These are phyloP conservation scores for Brachirus orientalis DNA, from an alignment of 2,113 vertebrate species.

Conservation along the genomic window DNA sequence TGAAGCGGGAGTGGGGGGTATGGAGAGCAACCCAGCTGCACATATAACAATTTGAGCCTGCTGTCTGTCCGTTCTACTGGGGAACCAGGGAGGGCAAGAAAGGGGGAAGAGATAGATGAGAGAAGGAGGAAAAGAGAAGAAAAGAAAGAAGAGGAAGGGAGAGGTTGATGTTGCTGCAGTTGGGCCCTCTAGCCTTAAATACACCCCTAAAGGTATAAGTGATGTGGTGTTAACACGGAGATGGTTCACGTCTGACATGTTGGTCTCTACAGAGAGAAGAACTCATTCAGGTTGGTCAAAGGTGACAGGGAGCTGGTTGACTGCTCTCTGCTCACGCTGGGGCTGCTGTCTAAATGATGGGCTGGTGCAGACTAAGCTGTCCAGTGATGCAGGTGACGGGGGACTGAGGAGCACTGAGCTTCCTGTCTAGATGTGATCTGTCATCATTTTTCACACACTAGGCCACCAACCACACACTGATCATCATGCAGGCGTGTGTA, in stretches of 20 bases:
- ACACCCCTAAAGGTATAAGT: conserved; percentile 47
- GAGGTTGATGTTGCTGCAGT: conserved; percentile 36
- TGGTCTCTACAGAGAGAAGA: conserved; percentile 39
- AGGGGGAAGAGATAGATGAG: conserved; percentile 2
- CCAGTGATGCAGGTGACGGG: conserved; percentile 43
- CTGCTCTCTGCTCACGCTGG: conserved; percentile 28
- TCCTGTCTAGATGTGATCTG: conserved; percentile 26
- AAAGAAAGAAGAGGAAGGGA: conserved; percentile 23
- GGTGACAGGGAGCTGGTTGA: conserved; percentile 25
- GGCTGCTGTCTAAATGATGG: conserved; percentile 37
- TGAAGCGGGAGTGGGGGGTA: conserved; percentile 5
- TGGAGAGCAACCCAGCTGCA: conserved; percentile 63
- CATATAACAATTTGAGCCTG: conserved; percentile 73
- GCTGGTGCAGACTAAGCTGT: conserved; percentile 26
- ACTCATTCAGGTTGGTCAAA: conserved; percentile 30
- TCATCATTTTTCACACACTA: conserved; percentile 36
- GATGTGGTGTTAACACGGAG: conserved; percentile 55
- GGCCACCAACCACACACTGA: not conserved
- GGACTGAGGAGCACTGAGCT: conserved; percentile 30
- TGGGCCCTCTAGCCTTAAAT: conserved; percentile 26
- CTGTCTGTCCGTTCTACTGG: conserved; percentile 46
- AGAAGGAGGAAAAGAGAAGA: conserved; percentile 3
- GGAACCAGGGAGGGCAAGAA: conserved; percentile 30
- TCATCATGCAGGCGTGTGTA: conserved; percentile 29
- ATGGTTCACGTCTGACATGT: conserved; percentile 39